These are phyloP conservation scores for Valencia hispanica DNA, from an alignment of 2,797 vertebrate genomes.

Conservation along the genomic window DNA sequence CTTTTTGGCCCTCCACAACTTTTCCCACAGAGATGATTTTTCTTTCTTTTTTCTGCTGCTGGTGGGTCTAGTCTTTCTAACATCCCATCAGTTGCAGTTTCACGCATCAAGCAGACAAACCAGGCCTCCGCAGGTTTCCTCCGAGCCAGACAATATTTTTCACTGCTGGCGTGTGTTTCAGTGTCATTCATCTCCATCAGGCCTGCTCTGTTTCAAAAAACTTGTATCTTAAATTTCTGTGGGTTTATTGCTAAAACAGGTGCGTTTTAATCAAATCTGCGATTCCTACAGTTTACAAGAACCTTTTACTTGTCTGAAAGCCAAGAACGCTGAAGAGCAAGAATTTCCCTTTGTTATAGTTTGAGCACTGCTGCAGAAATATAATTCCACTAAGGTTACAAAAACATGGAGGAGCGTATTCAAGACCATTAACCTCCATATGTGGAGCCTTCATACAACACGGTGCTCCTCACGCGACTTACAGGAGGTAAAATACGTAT, in stretches of 20 bases:
- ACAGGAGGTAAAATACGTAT: constrained; percentile 11
- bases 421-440: constrained; percentile 21
- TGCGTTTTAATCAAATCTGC: not conserved
- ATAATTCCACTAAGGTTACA: constrained; percentile 15
- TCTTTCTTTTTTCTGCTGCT: not conserved
- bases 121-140: not conserved
- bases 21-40: not conserved
- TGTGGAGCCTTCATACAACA: constrained; percentile 23
- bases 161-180: not conserved
- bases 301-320: not conserved
- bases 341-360: not conserved
- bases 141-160: not conserved
- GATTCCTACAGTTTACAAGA: not conserved
- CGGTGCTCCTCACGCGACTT: not conserved
- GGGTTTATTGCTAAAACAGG: not conserved
- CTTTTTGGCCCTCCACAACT: not conserved
- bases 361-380: not conserved
- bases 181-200: not conserved
- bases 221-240: not conserved
- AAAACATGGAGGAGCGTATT: constrained; percentile 17
- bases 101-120: not conserved
- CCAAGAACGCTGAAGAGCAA: not conserved
- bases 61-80: not conserved
- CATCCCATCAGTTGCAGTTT: not conserved
- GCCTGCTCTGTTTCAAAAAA: not conserved